phyloP scores from a whole-genome alignment of 1,140 invertebrate species.

The Branchinecta lynchi region DNA sequence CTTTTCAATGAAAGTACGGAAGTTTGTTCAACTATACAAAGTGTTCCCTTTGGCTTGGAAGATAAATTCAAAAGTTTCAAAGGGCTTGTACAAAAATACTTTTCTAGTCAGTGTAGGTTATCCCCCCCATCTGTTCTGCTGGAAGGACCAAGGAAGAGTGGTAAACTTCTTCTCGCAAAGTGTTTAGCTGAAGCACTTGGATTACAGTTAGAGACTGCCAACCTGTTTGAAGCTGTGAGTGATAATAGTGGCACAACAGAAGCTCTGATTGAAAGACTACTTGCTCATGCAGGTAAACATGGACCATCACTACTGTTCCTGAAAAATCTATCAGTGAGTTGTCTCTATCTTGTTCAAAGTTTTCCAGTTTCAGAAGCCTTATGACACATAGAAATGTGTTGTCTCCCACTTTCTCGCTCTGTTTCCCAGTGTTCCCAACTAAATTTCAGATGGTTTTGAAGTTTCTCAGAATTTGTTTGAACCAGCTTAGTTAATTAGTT shows the following conservation, averaged over 20 bases:
- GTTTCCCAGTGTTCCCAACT: too few species aligned
- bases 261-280: neutral
- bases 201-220: neutral
- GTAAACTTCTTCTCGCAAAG: neutral
- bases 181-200: neutral
- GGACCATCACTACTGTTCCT: neutral
- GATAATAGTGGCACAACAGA: neutral
- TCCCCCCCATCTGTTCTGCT: neutral
- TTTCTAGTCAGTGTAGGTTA: neutral
- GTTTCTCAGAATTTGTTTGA: too few species aligned
- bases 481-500: too few species aligned
- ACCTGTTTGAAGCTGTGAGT: neutral
- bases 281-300: neutral
- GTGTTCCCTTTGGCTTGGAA: neutral
- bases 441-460: too few species aligned
- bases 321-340: neutral
- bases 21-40: neutral
- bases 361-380: too few species aligned
- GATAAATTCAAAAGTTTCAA: neutral
- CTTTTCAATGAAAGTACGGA: neutral
- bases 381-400: too few species aligned
- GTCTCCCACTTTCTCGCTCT: too few species aligned
- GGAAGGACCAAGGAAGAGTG: neutral
- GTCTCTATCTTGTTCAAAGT: too few species aligned
- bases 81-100: neutral